Evolutionary conservation across 2,113 vertebrate species (phyloP), one percentile per base, ranked within the genome.

Genomic region (Rhinopithecus roxellana): DNA sequence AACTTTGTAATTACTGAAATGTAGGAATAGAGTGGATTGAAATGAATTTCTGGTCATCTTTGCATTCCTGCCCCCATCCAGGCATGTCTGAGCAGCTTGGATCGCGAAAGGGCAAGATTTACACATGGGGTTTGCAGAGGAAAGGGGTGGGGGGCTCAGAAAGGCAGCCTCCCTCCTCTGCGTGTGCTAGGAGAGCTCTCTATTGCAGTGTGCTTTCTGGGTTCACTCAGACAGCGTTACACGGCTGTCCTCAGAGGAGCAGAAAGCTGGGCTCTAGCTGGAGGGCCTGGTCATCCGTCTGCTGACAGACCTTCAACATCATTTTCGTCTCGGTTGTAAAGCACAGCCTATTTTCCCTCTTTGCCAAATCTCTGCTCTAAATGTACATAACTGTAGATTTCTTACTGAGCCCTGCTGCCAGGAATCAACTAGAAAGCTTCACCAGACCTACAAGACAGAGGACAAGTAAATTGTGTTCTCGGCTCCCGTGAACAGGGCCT

Each of bases 1-100:
- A 96, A 64, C 97, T 98, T 98, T 98, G 98, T 99, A 98, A 99
- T 99, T 98, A 99, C 98, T 97, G 98, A 98, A 98, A 98, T 98
- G 98, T 98, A 97, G 97, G 98, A 98, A 98, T 98, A 98, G 80
- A 96, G 98, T 95, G 95, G 97, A 86, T 75, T 91, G 98, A 96
- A 98, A 98, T 98, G 40, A 98, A 98, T 98, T 96, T 85, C 95
- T 97, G 95, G 96, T 94, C 96, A 96, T 93, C 40, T 95, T 79
- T 38, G 70, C 91, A n/a, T 83, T 93, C 84, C 88, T 82, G 57
- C 83, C 83, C 74, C 70, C 80, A 61, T 97, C 97, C 97, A 96
- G 70, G 96, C 97, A 90, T 94, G 96, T 97, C 97, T 83, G 96
- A 95, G 97, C 30, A 25, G 74, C 87, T 43, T 45, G 40, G 69